Conservation (phyloP, 2,888 invertebrate species). For the Brachyopa scutellaris region DNA sequence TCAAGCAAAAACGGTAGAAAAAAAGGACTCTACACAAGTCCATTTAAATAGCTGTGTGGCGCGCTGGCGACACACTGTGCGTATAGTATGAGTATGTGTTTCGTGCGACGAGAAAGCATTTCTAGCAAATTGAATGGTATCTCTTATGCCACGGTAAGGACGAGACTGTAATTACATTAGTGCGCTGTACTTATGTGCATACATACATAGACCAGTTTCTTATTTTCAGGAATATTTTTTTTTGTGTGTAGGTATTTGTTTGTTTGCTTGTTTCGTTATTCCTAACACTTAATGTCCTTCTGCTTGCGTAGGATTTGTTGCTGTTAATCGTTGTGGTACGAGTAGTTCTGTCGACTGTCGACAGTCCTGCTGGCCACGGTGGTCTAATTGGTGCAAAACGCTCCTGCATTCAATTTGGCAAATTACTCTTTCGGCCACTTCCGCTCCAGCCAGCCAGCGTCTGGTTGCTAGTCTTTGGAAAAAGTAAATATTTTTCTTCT, state of each 20-base stretch:
- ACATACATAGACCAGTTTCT: too few species aligned
- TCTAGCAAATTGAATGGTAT: conserved; percentile 46
- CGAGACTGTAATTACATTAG: conserved; percentile 61
- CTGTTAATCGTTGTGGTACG: conserved; percentile 44
- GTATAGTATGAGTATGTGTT: neutral
- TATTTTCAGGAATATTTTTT: conserved; percentile 10
- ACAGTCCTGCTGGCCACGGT: conserved; percentile 23
- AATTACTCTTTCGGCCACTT: conserved; percentile 56
- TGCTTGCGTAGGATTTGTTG: conserved; percentile 20
- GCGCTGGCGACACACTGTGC: conserved; percentile 27
- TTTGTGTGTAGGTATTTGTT: neutral
- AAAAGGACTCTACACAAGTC: neutral
- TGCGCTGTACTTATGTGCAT: conserved; percentile 35
- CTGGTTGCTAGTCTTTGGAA: neutral
- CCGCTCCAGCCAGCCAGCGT: neutral
- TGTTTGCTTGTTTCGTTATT: conserved; percentile 11
- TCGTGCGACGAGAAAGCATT: conserved; percentile 15
- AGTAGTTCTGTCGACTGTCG: conserved; percentile 9
- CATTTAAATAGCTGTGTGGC: conserved; percentile 18
- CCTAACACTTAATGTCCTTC: conserved; percentile 38
- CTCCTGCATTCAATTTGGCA: conserved; percentile 65
- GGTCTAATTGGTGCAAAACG: conserved; percentile 65
- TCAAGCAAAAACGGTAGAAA: conserved; percentile 24
- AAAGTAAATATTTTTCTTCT: conserved; percentile 30
- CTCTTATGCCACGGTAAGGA: conserved; percentile 21